Percentiles rank a stretch among this genome's conserved stretches.
Evolutionary conservation across 2,113 vertebrate genomes (phyloP).

Genomic region (Xiphophorus maculatus): DNA sequence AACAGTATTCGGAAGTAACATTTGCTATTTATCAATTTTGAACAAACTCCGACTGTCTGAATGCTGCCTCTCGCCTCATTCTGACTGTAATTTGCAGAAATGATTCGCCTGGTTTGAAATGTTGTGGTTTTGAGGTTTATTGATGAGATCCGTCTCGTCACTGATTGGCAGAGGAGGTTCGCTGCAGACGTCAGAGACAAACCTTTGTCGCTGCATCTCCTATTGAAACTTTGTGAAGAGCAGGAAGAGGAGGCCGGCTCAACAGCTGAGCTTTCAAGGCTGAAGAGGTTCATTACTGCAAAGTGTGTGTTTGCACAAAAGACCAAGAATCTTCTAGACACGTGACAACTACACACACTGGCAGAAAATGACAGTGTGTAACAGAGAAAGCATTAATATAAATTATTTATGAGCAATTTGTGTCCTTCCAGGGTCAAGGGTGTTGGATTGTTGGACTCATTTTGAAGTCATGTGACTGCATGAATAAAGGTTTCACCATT

Average conservation of each 20-base stretch:
- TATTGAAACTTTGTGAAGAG: slow-evolving; percentile 45
- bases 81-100: not conserved
- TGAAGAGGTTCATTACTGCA: slow-evolving; percentile 45
- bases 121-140: slow-evolving; percentile 7
- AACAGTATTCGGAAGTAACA: not conserved
- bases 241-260: slow-evolving; percentile 56
- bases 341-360: slow-evolving; percentile 8
- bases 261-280: slow-evolving; percentile 52
- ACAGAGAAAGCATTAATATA: not conserved
- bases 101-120: not conserved
- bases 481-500: not conserved
- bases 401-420: slow-evolving; percentile 14
- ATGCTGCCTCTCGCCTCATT: not conserved
- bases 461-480: not conserved
- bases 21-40: not conserved
- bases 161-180: slow-evolving; percentile 19
- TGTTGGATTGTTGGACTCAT: slow-evolving; percentile 6
- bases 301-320: slow-evolving; percentile 5
- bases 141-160: slow-evolving; percentile 28
- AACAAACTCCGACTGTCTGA: not conserved
- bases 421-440: not conserved
- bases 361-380: not conserved
- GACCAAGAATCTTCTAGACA: not conserved
- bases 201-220: slow-evolving; percentile 35
- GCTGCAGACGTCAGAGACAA: slow-evolving; percentile 59